phyloP scores from a whole-genome alignment of 2,888 invertebrate genomes.

The Anticlea derivata region DNA sequence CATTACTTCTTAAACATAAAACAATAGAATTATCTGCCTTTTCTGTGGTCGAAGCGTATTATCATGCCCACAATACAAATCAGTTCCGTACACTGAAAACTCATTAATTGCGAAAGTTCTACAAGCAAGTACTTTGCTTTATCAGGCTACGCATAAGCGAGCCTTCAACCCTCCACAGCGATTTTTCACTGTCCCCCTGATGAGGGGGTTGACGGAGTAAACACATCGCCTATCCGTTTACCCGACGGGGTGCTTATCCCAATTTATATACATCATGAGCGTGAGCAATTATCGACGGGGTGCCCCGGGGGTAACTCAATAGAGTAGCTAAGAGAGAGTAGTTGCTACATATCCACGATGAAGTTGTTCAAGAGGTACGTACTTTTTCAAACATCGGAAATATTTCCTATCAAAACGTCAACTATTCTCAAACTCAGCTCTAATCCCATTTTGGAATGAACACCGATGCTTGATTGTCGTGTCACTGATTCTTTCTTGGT shows the following conservation, averaged over 20 bases:
- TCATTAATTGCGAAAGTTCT: conserved; percentile 12
- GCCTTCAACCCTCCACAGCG: conserved; percentile 6
- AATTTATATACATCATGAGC: conserved; percentile 40
- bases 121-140: conserved; percentile 3
- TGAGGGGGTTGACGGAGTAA: conserved; percentile 20
- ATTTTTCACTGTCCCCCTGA: conserved; percentile 25
- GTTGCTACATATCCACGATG: background rate
- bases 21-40: too few relatives aligned
- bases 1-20: too few relatives aligned
- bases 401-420: too few relatives aligned
- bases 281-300: conserved; percentile 42
- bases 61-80: background rate
- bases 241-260: conserved; percentile 32
- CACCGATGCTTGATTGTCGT: too few relatives aligned
- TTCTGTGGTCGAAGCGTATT: too few relatives aligned
- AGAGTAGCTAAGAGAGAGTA: background rate
- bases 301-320: conserved; percentile 9
- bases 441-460: too few relatives aligned
- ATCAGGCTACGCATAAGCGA: conserved; percentile 3
- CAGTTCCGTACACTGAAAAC: background rate
- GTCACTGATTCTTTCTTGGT: too few relatives aligned
- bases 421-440: too few relatives aligned
- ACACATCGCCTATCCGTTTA: conserved; percentile 21
- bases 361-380: too few relatives aligned
- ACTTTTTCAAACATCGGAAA: too few relatives aligned